Conservation (phyloP, 2,797 vertebrate species). For the Geotrypetes seraphini region DNA sequence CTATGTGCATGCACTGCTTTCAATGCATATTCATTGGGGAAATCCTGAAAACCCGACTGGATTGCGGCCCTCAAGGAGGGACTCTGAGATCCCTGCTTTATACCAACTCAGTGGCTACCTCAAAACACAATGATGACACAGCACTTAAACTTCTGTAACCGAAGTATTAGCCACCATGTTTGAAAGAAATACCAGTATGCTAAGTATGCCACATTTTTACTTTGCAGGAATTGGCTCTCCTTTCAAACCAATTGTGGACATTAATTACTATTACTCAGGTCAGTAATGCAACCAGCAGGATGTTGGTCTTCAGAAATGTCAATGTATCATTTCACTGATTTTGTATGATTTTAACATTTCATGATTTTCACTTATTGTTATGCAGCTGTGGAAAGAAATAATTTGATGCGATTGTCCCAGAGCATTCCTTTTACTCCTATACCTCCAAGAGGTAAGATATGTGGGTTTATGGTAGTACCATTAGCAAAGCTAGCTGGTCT, state of each 20-base stretch:
- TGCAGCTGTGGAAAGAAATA: slow-evolving; percentile 95
- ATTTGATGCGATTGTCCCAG: slow-evolving; percentile 95
- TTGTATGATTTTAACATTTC: background rate
- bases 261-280: slow-evolving; percentile 95
- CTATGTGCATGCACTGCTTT: too few relatives aligned
- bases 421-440: slow-evolving; percentile 97
- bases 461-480: too few relatives aligned
- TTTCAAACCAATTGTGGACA: slow-evolving; percentile 89
- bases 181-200: too few relatives aligned
- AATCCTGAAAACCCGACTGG: too few relatives aligned
- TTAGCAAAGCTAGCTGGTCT: too few relatives aligned
- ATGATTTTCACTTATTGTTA: slow-evolving; percentile 14
- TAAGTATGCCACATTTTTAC: background rate
- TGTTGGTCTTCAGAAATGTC: background rate
- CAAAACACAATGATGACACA: too few relatives aligned
- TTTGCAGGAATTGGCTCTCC: slow-evolving; percentile 86
- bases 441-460: slow-evolving; percentile 83
- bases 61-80: too few relatives aligned
- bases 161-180: too few relatives aligned
- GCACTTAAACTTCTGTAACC: too few relatives aligned
- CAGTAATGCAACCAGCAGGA: slow-evolving; percentile 29
- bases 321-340: background rate
- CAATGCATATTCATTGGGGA: too few relatives aligned
- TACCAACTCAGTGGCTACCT: too few relatives aligned
- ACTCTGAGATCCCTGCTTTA: too few relatives aligned